Evolutionary conservation across 2,113 vertebrate genomes (phyloP), one percentile per base, ranked within the genome.

Genomic region (Phyllopteryx taeniolatus): DNA sequence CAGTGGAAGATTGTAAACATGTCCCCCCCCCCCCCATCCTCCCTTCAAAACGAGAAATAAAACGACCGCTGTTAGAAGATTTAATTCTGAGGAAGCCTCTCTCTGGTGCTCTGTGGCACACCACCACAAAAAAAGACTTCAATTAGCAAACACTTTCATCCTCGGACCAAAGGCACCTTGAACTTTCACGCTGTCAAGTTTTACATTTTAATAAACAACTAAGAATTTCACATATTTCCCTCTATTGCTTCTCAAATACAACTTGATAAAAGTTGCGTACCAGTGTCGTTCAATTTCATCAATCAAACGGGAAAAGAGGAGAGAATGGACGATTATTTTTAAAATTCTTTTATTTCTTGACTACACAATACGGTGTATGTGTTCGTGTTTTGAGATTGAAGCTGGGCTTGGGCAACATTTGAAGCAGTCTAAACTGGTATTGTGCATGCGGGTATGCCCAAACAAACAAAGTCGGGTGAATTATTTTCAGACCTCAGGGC

Each of bases 111-210:
- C 79, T 20, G 61, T 0, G 59, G 35, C 47, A 75, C 42, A 12
- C 72, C 82, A 59, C 73, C 75, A 72, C 39, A 77, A 49, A 43
- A 79, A 87, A 86, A 79, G 73, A 74, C 78, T 85, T 87, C 83
- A 91, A 88, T 91, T 88, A 91, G 69, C 72, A 70, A 72, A 60
- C 15, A 53, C 68, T 81, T 84, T 85, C 83, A 83, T 86, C 80
- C 72, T 78, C 59, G 62, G 68, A 10, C 78, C 84, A 90, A 90
- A 87, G 88, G 86, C 90, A 90, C 90, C 90, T 90, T 87, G 54
- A 90, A 77, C 75, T 85, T 84, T 90, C 74, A 82, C 83, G 89
- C 90, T 80, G 89, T 85, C 78, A 15, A 33, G 22, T 6, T 85
- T 74, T 46, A 72, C 80, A 85, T 83, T 74, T 75, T 67, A 83